Evolutionary conservation across 2,888 invertebrate genomes (phyloP), one percentile per base, ranked within the genome.

Genomic region (Nephrotoma appendiculata): DNA sequence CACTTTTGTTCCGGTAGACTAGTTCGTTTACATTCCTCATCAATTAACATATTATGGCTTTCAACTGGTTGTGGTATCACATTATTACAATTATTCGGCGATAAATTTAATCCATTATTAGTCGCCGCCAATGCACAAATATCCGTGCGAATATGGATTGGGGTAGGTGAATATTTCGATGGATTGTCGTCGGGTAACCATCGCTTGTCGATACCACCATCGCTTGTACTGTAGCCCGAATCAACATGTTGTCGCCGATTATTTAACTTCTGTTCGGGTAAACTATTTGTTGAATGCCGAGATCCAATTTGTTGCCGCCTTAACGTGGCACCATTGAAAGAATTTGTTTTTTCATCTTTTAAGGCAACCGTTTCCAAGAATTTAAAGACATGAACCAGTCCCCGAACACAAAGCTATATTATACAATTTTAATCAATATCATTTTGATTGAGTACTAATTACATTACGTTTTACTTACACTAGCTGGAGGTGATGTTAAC

Each of bases 351-450:
- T 88, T 92, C 92, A 86, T 93, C 94, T 91, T 96, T 96, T 90
- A 94, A 94, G 86, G 97, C 96, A 92, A 97, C 96, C 90, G 95
- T 96, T 91, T 98, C 98, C 89, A 98, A 93, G 92, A 96, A 98
- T 92, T 98, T 98, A 93, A 98, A 98, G 89, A 98, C 97, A 92
- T 98, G 98, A 90, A 97, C 96, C 90, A 97, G 94, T 89, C 98
- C 98, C 91, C 98, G 95, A 92, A 96, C 96, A 92, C 98, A 98
- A 89, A 97, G 93, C 97, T 97, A 92, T 6, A 91, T 88, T 31
- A 85, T 31, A 87, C 48, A 85, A 87, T 31, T 31, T 44, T 44
- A 44, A 31, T 31, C 19, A 31, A 71, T 9, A 31, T 31, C 31
- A 31, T 31, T 31, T 31, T 31, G 3, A 31, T 31, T 31, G 31